phyloP scores from a whole-genome alignment of 2,113 vertebrate species.

The Mesocricetus auratus region DNA sequence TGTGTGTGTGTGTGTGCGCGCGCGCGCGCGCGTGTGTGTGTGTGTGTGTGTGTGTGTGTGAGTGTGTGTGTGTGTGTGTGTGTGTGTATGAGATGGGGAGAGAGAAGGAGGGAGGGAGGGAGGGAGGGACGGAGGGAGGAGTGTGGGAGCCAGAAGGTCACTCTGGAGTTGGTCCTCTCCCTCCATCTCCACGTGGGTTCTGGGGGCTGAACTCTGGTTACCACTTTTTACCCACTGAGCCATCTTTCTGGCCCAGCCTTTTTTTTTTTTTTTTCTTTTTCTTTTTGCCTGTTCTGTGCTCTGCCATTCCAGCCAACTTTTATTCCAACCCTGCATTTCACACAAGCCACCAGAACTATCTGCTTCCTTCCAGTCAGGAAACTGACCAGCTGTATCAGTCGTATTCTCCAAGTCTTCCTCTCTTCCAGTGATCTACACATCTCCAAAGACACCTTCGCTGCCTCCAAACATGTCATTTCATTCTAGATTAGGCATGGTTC shows the following conservation, averaged over 20 bases:
- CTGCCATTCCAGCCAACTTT: conserved; percentile 23
- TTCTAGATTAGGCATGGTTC: conserved; percentile 16
- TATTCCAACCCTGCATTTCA: conserved; percentile 12
- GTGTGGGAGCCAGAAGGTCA: neutral
- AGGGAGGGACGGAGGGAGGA: too few relatives aligned
- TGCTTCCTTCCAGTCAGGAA: conserved; percentile 35
- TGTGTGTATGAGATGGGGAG: too few relatives aligned
- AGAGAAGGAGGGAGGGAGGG: too few relatives aligned
- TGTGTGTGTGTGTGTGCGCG: too few relatives aligned
- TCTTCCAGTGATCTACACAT: neutral
- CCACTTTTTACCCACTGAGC: neutral
- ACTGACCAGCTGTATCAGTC: neutral
- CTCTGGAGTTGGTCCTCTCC: neutral
- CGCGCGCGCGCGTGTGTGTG: too few relatives aligned
- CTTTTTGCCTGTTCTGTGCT: neutral
- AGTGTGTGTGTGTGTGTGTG: neutral
- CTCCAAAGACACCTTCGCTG: conserved; percentile 22
- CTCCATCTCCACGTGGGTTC: neutral
- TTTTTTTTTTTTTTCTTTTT: neutral
- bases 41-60: too few relatives aligned
- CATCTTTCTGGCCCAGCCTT: neutral
- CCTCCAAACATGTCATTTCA: neutral
- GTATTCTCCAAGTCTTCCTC: neutral
- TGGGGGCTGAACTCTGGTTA: neutral
- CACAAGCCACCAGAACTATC: neutral